These are phyloP conservation scores for Bombylius discolor DNA, from an alignment of 2,888 invertebrate genomes.

Conservation along the genomic window DNA sequence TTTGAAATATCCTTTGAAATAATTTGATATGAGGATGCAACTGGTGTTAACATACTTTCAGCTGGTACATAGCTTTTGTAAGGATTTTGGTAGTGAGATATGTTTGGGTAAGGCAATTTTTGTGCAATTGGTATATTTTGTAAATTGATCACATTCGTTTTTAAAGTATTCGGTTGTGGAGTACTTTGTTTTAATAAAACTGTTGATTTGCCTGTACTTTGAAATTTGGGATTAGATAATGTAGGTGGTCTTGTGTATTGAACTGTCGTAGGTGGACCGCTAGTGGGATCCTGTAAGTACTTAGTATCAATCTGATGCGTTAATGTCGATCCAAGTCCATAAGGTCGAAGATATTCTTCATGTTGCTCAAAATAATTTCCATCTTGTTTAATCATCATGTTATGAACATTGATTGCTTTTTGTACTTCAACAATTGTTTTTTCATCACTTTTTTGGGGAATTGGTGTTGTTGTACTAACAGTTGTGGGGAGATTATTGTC, in stretches of 20 bases:
- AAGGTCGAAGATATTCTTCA: constrained; percentile 18
- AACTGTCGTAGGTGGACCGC: not conserved
- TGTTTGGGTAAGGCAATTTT: too few relatives aligned
- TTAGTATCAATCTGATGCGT: too few relatives aligned
- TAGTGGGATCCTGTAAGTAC: too few relatives aligned
- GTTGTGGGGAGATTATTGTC: not conserved
- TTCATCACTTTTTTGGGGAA: not conserved
- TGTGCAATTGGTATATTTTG: too few relatives aligned
- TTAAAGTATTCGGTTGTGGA: not conserved
- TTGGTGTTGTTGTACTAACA: not conserved
- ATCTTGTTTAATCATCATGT: constrained; percentile 32
- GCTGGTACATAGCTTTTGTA: not conserved
- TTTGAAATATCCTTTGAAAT: not conserved
- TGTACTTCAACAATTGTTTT: constrained; percentile 32
- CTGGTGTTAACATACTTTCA: not conserved
- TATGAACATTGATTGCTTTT: constrained; percentile 42
- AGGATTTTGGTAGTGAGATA: too few relatives aligned
- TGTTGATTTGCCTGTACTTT: not conserved
- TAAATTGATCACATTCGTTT: not conserved
- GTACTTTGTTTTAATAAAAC: not conserved
- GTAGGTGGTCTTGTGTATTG: not conserved
- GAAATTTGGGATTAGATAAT: not conserved
- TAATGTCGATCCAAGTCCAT: not conserved
- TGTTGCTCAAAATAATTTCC: constrained; percentile 29
- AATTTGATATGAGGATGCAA: not conserved